Base-by-base conservation (phyloP, 2,888 invertebrate genomes). In the Cancer borealis region DNA sequence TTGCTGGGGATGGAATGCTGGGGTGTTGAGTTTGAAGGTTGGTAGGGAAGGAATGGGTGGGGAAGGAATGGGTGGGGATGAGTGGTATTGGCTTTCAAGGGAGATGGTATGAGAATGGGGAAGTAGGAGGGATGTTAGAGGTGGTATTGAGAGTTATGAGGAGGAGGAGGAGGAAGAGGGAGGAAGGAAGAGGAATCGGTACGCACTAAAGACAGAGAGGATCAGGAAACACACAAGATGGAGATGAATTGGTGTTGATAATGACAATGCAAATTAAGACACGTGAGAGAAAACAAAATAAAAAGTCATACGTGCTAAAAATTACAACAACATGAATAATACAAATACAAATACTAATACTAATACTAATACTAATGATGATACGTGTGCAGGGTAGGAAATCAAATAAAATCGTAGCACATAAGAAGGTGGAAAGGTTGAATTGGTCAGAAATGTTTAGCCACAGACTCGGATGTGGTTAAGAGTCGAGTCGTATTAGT, bases 401-500 rank as follows among this genome's bases (percentile, higher is more conserved):
- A 30, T 39, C 30, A 14, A 30, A 84, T 39, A 30, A 39, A 84
- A 84, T 39, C 0, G 12, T 10, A 84, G 39, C 84, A 39, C 84
- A 30, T 39, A 3, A 3, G 17, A 84, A 30, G 39, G 84, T 84
- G n/a, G 73, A 10, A 73, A 73, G 73, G 73, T 73, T 73, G 39
- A 5, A 84, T 84, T 84, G 26, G n/a, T n/a, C 4, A 84, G 39
- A 8, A 30, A 39, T 30, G 84, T 30, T 30, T 84, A 39, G 84
- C 39, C 84, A 84, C 84, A 84, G 12, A 84, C 1, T 30, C 84
- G 84, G 84, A 84, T 84, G 84, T 84, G 84, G 84, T 84, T 84
- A 39, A 4, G 30, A 14, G 10, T 4, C 84, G 84, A 39, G 39
- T 84, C 30, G 14, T 30, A 39, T 30, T 79, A 5, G 21, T 60